Percentiles rank a stretch among this genome's conserved stretches.
Evolutionary conservation across 2,113 vertebrate species (phyloP).

Genomic region (Phycodurus eques): DNA sequence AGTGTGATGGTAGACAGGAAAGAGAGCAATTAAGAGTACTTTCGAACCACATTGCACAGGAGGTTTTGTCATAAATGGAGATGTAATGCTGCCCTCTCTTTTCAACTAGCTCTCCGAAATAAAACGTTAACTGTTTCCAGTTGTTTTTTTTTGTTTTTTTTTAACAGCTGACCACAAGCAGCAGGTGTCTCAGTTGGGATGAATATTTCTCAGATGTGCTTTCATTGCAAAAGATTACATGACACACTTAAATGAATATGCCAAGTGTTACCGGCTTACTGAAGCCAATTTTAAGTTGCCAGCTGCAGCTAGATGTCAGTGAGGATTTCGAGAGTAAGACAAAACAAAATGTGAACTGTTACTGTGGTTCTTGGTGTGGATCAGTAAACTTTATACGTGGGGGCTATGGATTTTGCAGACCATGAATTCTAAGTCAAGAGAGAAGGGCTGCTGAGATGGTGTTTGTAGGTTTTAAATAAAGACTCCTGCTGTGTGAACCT

Average conservation of each 20-base stretch:
- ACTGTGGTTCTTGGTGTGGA: neutral
- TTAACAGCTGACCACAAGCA: conserved; percentile 11
- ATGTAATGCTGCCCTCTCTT: conserved; percentile 23
- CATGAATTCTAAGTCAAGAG: conserved; percentile 17
- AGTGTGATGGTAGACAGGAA: conserved; percentile 13
- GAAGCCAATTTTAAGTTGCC: conserved; percentile 1
- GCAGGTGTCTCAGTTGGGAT: conserved; percentile 15
- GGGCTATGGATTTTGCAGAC: conserved; percentile 17
- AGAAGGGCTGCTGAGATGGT: conserved; percentile 34
- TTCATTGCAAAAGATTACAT: conserved; percentile 36
- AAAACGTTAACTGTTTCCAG: conserved; percentile 41
- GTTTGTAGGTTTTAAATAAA: conserved; percentile 49
- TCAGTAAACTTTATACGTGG: conserved; percentile 11
- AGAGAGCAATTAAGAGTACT: conserved; percentile 25
- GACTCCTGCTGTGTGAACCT: conserved; percentile 43
- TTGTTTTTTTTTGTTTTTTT: conserved; percentile 13
- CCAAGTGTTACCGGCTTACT: conserved; percentile 10
- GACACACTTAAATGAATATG: conserved; percentile 10
- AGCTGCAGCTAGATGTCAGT: conserved; percentile 5
- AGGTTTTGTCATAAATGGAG: conserved; percentile 31
- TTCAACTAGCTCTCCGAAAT: conserved; percentile 32
- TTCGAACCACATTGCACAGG: conserved; percentile 34
- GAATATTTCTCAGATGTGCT: conserved; percentile 32
- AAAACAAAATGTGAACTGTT: neutral
- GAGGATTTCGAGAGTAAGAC: neutral